A percentile compares a stretch with the other conserved stretches of the same genome.
phyloP scores from a whole-genome alignment of 2,888 invertebrate species.

The Eledone cirrhosa region DNA sequence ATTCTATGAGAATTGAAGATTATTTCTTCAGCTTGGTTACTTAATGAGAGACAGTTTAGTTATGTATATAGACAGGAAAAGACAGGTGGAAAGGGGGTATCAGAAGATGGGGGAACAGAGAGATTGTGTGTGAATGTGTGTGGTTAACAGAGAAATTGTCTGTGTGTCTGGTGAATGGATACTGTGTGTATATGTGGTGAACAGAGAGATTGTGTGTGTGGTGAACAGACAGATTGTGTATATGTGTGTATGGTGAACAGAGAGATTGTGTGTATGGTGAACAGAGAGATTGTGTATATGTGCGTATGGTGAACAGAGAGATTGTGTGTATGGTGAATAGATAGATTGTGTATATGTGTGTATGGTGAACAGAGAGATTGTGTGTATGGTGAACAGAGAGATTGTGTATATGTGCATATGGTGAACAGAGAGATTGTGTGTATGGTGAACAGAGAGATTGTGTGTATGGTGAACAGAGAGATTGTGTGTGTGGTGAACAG shows the following conservation, averaged over 20 bases:
- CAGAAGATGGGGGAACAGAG: no score
- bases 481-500: not conserved
- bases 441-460: constrained; percentile 22
- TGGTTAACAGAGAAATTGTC: not conserved
- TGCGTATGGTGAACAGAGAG: not conserved
- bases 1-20: no score
- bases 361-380: not conserved
- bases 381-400: constrained; percentile 16
- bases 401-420: constrained; percentile 7
- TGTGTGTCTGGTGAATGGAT: not conserved
- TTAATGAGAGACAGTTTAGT: no score
- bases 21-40: no score
- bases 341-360: not conserved
- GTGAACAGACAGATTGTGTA: not conserved
- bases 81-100: not conserved
- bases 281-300: not conserved
- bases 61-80: not conserved
- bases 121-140: no score
- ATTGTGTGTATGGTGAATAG: not conserved
- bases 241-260: not conserved
- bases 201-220: not conserved
- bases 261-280: not conserved
- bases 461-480: not conserved
- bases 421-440: constrained; percentile 21
- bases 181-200: not conserved